Evolutionary conservation across 2,113 vertebrate genomes (phyloP).

Genomic region (Corythaixoides concolor): DNA sequence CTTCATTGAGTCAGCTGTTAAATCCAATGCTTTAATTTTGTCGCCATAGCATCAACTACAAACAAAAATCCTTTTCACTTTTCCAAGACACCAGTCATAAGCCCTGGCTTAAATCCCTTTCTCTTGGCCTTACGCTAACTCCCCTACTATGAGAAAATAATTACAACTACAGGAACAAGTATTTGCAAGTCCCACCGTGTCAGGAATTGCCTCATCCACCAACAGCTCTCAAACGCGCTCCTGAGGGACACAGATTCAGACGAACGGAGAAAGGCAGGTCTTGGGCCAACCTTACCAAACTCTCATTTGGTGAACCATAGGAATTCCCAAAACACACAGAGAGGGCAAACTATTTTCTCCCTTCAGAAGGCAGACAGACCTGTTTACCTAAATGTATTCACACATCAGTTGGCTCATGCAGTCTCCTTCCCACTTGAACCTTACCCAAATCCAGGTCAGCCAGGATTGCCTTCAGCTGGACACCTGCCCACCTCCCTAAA

Average conservation of each 20-base stretch:
- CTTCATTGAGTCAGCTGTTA: not conserved
- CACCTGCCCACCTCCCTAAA: not conserved
- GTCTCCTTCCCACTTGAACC: not conserved
- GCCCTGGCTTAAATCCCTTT: not conserved
- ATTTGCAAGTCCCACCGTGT: not conserved
- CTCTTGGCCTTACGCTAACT: not conserved
- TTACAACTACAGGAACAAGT: not conserved
- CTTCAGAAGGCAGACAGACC: not conserved
- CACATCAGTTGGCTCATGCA: fast-evolving
- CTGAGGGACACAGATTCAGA: not conserved
- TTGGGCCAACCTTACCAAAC: not conserved
- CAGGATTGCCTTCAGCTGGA: not conserved
- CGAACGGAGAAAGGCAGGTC: not conserved
- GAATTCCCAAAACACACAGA: not conserved
- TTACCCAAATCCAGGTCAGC: not conserved
- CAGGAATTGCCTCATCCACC: not conserved
- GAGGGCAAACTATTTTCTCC: not conserved
- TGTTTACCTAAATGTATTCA: not conserved
- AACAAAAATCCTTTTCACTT: conserved; percentile 4
- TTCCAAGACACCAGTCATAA: not conserved
- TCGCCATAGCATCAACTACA: not conserved
- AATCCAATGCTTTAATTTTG: not conserved
- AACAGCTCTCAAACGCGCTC: not conserved
- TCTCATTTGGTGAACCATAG: not conserved
- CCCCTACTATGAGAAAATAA: not conserved